phyloP scores from a whole-genome alignment of 2,888 invertebrate species.

The Pterostichus madidus region DNA sequence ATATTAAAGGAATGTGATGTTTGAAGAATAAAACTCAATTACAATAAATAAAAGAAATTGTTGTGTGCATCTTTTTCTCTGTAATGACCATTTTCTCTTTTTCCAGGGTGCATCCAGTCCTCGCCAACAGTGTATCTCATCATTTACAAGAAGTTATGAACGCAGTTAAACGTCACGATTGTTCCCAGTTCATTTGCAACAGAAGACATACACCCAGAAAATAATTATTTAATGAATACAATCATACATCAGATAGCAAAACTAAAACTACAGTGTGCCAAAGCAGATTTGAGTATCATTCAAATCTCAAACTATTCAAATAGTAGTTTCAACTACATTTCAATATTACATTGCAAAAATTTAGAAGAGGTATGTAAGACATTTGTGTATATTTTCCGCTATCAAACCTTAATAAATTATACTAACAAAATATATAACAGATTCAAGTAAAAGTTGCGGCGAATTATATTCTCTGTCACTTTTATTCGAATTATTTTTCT shows the following conservation, averaged over 20 bases:
- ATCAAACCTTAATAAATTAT: too few species aligned
- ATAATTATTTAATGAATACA: not conserved
- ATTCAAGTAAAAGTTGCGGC: too few species aligned
- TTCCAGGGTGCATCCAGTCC: conserved; percentile 83
- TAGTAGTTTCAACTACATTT: not conserved
- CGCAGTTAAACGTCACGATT: conserved; percentile 85
- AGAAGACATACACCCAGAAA: conserved; percentile 60
- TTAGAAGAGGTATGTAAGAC: too few species aligned
- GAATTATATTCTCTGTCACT: too few species aligned
- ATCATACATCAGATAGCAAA: conserved; percentile 15
- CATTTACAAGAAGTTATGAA: conserved; percentile 88
- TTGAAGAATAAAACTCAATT: too few species aligned
- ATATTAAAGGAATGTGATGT: too few species aligned
- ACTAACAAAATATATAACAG: too few species aligned
- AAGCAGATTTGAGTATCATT: conserved; percentile 33
- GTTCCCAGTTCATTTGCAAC: conserved; percentile 82
- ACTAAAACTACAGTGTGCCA: conserved; percentile 57
- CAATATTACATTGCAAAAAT: not conserved
- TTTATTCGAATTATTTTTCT: too few species aligned
- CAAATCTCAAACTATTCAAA: conserved; percentile 1
- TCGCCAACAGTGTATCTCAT: conserved; percentile 81
- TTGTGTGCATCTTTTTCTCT: not conserved
- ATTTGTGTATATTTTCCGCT: too few species aligned
- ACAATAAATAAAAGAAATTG: too few species aligned
- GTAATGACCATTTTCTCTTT: conserved; percentile 38